Base-by-base conservation (phyloP, 2,888 invertebrate species). In the Rhagonycha lutea region DNA sequence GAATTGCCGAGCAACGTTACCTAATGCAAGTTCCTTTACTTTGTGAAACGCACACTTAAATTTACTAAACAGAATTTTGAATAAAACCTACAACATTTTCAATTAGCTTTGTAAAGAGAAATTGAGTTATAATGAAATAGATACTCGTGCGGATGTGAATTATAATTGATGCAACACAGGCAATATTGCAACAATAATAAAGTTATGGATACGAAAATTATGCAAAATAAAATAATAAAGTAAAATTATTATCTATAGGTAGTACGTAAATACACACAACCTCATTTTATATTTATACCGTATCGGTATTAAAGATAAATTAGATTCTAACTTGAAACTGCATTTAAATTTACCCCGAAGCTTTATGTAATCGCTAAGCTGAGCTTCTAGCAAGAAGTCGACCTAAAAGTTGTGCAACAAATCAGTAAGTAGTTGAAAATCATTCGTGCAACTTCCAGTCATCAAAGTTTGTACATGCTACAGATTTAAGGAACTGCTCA, bases 381-480 rank as follows among this genome's bases (percentile, higher is more conserved):
- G 69, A 68, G 61, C 67, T 70, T 29, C 70, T 70, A 14, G 70
- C 47, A 73, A 76, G 68, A 76, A 73, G 75, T 71, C 70, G 73
- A 69, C 73, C 77, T 67, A 67, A 77, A 77, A 77, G 77, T 77
- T 77, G 75, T 24, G 72, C 73, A 73, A 77, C 77, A 77, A 77
- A 77, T 77, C 77, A 77, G 70, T 76, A 75, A 77, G 72, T 75
- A 72, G 77, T 77, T 77, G 74, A 77, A 77, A 77, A 77, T 77
- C 77, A 77, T 77, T 77, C 77, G 72, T 65, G 72, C 73, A 77
- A 77, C 67, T 77, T 77, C 67, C 72, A 75, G 74, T 77, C 75
- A 77, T 77, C 77, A 74, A 75, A 77, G 74, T 77, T 75, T 77
- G 70, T 75, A 77, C 75, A 74, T 69, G 72, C 61, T 75, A 70